Evolutionary conservation across 2,888 invertebrate species (phyloP), one percentile per base, ranked within the genome.

Genomic region (Parascotia fuliginaria): DNA sequence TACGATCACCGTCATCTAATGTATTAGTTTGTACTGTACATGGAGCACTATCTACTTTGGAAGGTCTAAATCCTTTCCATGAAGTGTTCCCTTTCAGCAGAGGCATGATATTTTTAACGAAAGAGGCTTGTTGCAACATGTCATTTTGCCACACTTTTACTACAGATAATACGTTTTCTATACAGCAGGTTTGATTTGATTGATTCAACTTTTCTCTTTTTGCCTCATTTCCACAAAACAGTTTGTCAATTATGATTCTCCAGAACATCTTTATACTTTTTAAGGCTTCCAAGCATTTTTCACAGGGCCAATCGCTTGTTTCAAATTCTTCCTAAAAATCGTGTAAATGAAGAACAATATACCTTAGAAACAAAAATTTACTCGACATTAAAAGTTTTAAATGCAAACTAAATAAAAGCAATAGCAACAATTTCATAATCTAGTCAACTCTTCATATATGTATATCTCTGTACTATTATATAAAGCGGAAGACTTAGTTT

Each of bases 191-290:
- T 19, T 24, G 7, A 29, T 50, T 58, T 27, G 65, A 44, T 38
- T 55, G 44, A 1, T 66, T 44, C 22, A 66, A 58, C 1, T 73
- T 56, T 11, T 81, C 71, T 38, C 43, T 58, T 55, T 79, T 84
- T 0, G 76, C 59, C 22, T 82, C 36, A 28, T 73, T 78, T 1
- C 88, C 57, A 41, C 80, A 68, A 32, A 90, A 87, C 54, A 91
- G 66, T 76, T 83, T 90, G 42, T 89, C 85, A 11, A 83, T 41
- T 4, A 92, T 79, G 14, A 91, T 76, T 71, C 80, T 88, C 91
- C 91, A 92, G 69, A 90, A 84, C 81, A 91, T 81, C 72, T 87
- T 90, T 31, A 92, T 78, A 42, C 79, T 83, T 74, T 88, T 91
- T n/a, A 92, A 64, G 19, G 86, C 85, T 27, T 84, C 87, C 40